These are phyloP conservation scores for Phoxinus phoxinus DNA, from an alignment of 2,113 vertebrate species.

Conservation along the genomic window DNA sequence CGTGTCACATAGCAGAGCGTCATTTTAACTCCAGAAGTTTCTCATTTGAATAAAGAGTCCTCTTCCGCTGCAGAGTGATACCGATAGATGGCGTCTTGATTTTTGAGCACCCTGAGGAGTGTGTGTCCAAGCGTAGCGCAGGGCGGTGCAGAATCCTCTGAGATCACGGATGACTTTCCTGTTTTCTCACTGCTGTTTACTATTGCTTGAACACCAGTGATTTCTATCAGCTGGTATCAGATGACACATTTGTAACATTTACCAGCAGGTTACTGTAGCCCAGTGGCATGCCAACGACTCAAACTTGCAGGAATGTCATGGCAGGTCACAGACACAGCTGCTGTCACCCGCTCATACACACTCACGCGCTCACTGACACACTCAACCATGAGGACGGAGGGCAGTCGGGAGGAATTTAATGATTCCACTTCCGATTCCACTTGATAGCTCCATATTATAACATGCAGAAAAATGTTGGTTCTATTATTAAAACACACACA, in stretches of 20 bases:
- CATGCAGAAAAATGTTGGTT: no score
- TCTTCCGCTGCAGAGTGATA: neutral
- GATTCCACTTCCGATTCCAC: neutral
- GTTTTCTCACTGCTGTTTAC: neutral
- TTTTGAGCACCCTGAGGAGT: conserved; percentile 29
- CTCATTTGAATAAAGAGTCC: conserved; percentile 29
- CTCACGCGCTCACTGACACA: neutral
- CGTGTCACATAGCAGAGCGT: conserved; percentile 1
- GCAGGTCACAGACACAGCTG: conserved; percentile 57
- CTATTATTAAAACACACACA: no score
- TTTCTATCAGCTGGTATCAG: neutral
- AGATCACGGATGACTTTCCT: neutral
- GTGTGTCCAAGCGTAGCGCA: neutral
- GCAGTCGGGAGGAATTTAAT: neutral
- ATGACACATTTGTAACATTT: neutral
- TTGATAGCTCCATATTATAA: neutral
- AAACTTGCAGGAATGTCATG: conserved; percentile 50
- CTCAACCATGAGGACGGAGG: neutral
- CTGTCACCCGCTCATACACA: neutral
- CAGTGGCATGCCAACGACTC: conserved; percentile 37
- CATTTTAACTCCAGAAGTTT: conserved; percentile 13
- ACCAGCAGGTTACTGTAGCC: conserved; percentile 31
- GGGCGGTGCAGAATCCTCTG: neutral
- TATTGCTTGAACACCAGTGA: neutral
- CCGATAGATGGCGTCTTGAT: conserved; percentile 25